A percentile compares a stretch with the other conserved stretches of the same genome.
Conservation (phyloP, 2,797 vertebrate genomes). For the Lycodopsis pacificus region DNA sequence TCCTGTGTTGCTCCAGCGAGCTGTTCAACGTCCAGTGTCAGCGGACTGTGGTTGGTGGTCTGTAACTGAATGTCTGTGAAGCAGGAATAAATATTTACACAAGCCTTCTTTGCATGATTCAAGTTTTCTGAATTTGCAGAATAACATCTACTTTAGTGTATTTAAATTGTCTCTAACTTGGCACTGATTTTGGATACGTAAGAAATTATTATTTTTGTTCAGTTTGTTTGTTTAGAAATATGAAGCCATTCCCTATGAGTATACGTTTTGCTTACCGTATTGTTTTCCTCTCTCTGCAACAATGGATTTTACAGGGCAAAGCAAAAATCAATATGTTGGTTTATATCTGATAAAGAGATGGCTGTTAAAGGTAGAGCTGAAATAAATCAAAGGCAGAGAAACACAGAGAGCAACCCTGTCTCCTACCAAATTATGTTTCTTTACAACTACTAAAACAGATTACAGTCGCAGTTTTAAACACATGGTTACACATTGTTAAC, state of each 20-base stretch:
- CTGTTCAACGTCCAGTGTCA: background rate
- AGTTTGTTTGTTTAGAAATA: background rate
- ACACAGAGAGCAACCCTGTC: background rate
- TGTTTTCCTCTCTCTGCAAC: constrained; percentile 20
- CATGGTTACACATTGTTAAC: background rate
- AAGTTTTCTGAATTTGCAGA: background rate
- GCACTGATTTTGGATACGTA: background rate
- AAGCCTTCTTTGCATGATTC: too few relatives aligned
- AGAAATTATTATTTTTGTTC: background rate
- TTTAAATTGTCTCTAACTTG: background rate
- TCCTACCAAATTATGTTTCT: background rate
- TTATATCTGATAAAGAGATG: constrained; percentile 15
- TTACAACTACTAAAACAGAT: background rate
- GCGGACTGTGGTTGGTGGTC: too few relatives aligned
- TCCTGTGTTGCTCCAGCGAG: background rate
- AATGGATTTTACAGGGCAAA: constrained; percentile 24
- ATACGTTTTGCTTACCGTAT: background rate
- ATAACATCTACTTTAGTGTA: background rate
- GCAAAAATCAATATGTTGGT: constrained; percentile 25
- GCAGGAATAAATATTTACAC: too few relatives aligned
- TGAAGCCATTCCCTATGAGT: background rate
- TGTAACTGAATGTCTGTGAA: too few relatives aligned
- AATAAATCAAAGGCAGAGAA: constrained; percentile 5
- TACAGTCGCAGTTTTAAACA: background rate
- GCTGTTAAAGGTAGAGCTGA: background rate